Percentiles rank a stretch among this genome's conserved stretches.
Conservation (phyloP, 2,113 vertebrate species). For the Cavia aperea region DNA sequence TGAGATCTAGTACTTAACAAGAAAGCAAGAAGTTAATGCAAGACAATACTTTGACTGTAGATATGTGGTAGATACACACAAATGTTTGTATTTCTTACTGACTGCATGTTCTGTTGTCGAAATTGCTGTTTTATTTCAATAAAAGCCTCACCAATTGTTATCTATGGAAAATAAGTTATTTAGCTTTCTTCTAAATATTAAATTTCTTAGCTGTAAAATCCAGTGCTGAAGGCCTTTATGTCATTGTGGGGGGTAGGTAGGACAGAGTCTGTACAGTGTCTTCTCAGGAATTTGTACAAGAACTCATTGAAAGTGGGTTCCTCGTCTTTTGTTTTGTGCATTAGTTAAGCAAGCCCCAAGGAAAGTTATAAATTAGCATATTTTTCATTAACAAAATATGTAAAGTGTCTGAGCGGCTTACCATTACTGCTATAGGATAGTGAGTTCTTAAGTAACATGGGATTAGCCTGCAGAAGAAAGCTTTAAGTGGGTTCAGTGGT, state of each 20-base stretch:
- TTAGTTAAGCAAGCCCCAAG: background rate
- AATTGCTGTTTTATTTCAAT: background rate
- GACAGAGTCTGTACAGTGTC: background rate
- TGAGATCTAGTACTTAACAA: background rate
- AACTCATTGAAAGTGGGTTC: background rate
- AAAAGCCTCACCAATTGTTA: background rate
- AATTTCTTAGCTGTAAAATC: background rate
- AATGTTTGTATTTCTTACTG: background rate
- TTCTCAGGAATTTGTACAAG: background rate
- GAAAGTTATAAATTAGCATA: background rate
- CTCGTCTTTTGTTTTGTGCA: background rate
- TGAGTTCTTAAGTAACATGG: background rate
- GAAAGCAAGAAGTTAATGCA: background rate
- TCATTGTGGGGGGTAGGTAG: background rate
- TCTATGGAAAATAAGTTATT: background rate
- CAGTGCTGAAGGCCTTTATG: background rate
- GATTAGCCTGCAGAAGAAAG: background rate
- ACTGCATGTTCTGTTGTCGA: background rate
- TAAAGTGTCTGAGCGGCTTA: background rate
- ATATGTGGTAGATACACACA: background rate
- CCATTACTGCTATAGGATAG: background rate
- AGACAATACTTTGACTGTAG: background rate
- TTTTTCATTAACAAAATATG: background rate
- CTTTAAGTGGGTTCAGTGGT: background rate
- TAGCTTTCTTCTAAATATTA: background rate